phyloP scores from a whole-genome alignment of 1,140 invertebrate species.

The Phymastichus coffea region DNA sequence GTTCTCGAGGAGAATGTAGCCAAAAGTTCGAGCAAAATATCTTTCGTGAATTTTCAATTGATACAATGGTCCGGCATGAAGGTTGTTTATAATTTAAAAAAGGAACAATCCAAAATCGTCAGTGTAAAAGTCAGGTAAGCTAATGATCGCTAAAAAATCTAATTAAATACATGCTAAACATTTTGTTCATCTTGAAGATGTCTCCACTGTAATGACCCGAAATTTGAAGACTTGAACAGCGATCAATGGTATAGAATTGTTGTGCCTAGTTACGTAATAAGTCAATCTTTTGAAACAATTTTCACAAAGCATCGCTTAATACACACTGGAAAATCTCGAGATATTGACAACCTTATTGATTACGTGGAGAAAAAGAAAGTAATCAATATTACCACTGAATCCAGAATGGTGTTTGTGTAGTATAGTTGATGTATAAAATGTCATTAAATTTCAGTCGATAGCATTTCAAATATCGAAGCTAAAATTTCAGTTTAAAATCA shows the following conservation, averaged over 20 bases:
- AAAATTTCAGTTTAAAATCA: too few relatives aligned
- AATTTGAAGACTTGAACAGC: slow-evolving; percentile 52
- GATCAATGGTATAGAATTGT: slow-evolving; percentile 63
- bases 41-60: slow-evolving; percentile 24
- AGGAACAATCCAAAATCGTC: slow-evolving; percentile 9
- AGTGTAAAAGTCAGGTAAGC: slow-evolving; percentile 39
- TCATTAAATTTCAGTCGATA: too few relatives aligned
- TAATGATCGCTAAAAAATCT: too few relatives aligned
- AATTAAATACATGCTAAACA: neutral
- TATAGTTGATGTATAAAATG: neutral
- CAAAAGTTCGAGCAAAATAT: slow-evolving; percentile 1
- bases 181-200: neutral
- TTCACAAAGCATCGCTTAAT: slow-evolving; percentile 35
- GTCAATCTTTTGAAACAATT: slow-evolving; percentile 57
- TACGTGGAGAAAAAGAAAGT: slow-evolving; percentile 34
- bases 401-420: slow-evolving; percentile 11
- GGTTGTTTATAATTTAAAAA: slow-evolving; percentile 54
- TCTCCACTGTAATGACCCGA: neutral
- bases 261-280: slow-evolving; percentile 63
- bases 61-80: slow-evolving; percentile 49
- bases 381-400: neutral
- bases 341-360: slow-evolving; percentile 32
- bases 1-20: slow-evolving; percentile 31
- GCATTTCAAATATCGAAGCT: too few relatives aligned
- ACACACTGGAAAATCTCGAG: slow-evolving; percentile 26